Evolutionary conservation across 2,113 vertebrate species (phyloP).

Genomic region (Amblyopsis rosae): DNA sequence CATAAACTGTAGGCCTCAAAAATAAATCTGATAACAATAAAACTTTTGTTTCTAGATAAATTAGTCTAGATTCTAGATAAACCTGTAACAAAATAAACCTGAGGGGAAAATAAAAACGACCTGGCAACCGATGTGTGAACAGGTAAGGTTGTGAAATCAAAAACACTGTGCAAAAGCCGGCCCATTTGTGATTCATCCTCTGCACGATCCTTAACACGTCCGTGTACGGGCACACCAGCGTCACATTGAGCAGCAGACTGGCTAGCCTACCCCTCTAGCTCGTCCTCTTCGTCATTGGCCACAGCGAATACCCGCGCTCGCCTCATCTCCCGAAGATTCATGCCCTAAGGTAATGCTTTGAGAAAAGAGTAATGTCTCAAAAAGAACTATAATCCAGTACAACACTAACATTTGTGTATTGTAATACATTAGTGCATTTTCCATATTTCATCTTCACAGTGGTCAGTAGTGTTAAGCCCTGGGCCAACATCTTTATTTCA

Average conservation of each 20-base stretch:
- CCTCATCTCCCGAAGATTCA: slow-evolving; percentile 68
- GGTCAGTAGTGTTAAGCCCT: not conserved
- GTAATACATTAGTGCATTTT: not conserved
- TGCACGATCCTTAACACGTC: slow-evolving; percentile 33
- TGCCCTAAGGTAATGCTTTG: slow-evolving; percentile 75
- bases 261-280: slow-evolving; percentile 23
- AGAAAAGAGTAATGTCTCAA: slow-evolving; percentile 4
- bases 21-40: slow-evolving; percentile 21
- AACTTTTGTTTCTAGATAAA: slow-evolving; percentile 10
- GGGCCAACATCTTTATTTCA: not conserved
- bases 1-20: slow-evolving; percentile 16
- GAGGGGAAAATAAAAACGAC: slow-evolving; percentile 11
- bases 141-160: slow-evolving; percentile 39
- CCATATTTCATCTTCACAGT: not conserved
- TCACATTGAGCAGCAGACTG: slow-evolving; percentile 41
- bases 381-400: not conserved
- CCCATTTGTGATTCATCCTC: slow-evolving; percentile 37
- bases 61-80: not conserved
- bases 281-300: slow-evolving; percentile 46
- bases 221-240: slow-evolving; percentile 11
- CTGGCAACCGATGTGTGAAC: slow-evolving; percentile 46
- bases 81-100: slow-evolving; percentile 36
- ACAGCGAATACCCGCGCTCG: slow-evolving; percentile 41
- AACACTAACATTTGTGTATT: not conserved
- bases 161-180: slow-evolving; percentile 56